Evolutionary conservation across 2,113 vertebrate genomes (phyloP).

Genomic region (Rhinogobius similis): DNA sequence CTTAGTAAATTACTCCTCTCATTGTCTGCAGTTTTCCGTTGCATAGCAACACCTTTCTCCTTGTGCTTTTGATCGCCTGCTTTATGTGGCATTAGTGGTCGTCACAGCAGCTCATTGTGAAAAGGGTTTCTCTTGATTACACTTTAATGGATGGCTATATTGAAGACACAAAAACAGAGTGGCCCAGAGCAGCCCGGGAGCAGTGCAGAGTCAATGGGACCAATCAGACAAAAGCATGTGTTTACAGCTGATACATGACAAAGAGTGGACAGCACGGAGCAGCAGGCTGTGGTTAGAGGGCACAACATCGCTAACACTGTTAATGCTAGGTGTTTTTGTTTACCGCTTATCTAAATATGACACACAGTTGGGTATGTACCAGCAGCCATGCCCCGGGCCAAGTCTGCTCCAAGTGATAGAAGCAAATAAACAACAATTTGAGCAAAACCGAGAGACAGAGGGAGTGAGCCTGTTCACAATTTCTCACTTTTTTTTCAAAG

Average conservation of each 20-base stretch:
- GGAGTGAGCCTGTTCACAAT: not conserved
- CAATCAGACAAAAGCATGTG: constrained; percentile 43
- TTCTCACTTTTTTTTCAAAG: no score
- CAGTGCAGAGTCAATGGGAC: constrained; percentile 47
- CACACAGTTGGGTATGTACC: constrained; percentile 48
- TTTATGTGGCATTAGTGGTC: constrained; percentile 26
- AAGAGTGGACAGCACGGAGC: constrained; percentile 40
- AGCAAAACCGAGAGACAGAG: constrained; percentile 4
- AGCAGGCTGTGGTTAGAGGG: constrained; percentile 57
- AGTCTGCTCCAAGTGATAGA: constrained; percentile 32
- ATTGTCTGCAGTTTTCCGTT: constrained; percentile 25
- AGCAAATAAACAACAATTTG: constrained; percentile 34
- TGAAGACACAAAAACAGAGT: constrained; percentile 21
- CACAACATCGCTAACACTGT: constrained; percentile 57
- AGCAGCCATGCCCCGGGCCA: constrained; percentile 43
- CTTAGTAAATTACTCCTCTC: constrained; percentile 15
- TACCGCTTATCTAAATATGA: constrained; percentile 54
- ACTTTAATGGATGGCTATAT: constrained; percentile 24
- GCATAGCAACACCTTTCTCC: constrained; percentile 33
- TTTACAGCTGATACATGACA: constrained; percentile 53
- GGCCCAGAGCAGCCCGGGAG: constrained; percentile 34
- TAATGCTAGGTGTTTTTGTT: constrained; percentile 48
- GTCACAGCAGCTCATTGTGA: constrained; percentile 24
- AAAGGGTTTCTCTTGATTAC: constrained; percentile 34
- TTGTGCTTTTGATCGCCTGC: constrained; percentile 36